Conservation (phyloP, 2,113 vertebrate genomes). For the Leucosticte australis region DNA sequence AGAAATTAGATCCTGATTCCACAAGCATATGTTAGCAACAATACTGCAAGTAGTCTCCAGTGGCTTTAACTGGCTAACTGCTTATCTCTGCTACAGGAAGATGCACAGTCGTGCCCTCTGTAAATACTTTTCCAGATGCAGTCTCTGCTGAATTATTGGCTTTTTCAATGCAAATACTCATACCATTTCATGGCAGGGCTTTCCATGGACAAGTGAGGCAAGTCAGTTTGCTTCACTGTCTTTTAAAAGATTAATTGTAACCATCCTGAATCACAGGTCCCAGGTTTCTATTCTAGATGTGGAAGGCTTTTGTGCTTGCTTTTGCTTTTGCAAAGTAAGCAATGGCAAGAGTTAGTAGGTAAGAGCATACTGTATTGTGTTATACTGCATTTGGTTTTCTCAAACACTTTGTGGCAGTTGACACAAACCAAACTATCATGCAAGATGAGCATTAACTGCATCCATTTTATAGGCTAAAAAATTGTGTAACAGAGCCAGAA, state of each 20-base stretch:
- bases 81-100: background rate
- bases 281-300: background rate
- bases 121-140: background rate
- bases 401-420: background rate
- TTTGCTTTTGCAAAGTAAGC: background rate
- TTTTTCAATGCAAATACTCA: background rate
- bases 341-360: background rate
- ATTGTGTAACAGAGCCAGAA: background rate
- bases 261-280: background rate
- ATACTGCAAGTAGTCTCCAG: background rate
- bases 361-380: background rate
- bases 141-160: background rate
- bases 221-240: background rate
- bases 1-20: slow-evolving; percentile 5
- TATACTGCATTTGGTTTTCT: background rate
- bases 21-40: background rate
- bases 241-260: background rate
- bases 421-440: background rate
- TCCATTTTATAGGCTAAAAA: background rate
- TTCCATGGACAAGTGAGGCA: background rate
- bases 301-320: background rate
- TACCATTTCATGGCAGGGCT: background rate
- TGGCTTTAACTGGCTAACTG: background rate
- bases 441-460: background rate
- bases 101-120: background rate